Percentiles rank a stretch among this genome's conserved stretches.
Evolutionary conservation across 2,888 invertebrate species (phyloP).

Genomic region (Hybos culiciformis): DNA sequence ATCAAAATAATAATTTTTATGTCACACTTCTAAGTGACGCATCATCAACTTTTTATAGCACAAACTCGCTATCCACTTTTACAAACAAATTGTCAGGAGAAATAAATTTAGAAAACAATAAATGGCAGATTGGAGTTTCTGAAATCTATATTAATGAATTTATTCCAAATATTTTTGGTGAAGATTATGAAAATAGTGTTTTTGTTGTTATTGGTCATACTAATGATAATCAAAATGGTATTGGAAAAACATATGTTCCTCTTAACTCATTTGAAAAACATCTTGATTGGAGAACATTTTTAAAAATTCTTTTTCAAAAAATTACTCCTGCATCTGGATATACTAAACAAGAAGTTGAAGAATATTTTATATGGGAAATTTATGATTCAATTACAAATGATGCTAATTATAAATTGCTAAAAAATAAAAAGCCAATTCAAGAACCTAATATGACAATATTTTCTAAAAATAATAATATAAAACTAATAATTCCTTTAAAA

Average conservation of each 20-base stretch:
- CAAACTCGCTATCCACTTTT: neutral
- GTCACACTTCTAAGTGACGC: neutral
- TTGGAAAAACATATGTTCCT: neutral
- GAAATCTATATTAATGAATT: neutral
- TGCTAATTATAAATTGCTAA: too few relatives aligned
- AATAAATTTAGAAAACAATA: neutral
- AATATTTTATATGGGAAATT: neutral
- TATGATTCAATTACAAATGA: too few relatives aligned
- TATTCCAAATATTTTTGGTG: neutral
- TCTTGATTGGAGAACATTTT: neutral
- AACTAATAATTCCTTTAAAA: too few relatives aligned
- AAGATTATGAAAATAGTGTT: neutral
- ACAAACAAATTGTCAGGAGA: neutral
- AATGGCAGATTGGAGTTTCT: neutral
- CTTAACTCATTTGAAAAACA: neutral
- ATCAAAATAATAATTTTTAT: neutral
- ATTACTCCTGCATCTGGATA: neutral
- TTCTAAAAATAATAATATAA: too few relatives aligned
- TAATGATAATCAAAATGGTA: neutral
- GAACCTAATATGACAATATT: too few relatives aligned
- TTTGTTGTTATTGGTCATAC: neutral
- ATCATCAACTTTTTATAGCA: neutral
- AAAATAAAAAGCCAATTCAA: too few relatives aligned
- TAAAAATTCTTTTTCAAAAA: neutral
- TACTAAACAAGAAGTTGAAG: neutral